These are phyloP conservation scores for Huso huso DNA, from an alignment of 2,797 vertebrate species.

Conservation along the genomic window DNA sequence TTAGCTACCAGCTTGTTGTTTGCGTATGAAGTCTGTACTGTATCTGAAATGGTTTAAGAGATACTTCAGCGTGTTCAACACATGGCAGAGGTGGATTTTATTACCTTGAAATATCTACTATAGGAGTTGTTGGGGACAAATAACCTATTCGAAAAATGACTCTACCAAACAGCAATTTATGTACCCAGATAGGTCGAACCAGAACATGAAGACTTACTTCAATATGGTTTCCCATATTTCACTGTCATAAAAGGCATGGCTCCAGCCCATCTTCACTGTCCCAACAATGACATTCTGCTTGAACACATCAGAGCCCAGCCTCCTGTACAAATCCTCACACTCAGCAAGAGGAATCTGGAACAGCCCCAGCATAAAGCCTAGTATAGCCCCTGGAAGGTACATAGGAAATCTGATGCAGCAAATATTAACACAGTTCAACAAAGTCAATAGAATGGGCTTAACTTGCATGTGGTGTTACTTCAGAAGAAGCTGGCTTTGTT, in stretches of 20 bases:
- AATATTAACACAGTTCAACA: too few relatives aligned
- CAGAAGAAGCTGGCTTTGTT: too few relatives aligned
- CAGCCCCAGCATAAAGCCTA: slow-evolving; percentile 91
- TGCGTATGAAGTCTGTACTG: too few relatives aligned
- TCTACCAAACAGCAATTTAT: slow-evolving; percentile 7
- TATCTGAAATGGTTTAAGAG: too few relatives aligned
- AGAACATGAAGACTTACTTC: slow-evolving; percentile 64
- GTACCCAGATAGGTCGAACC: not conserved
- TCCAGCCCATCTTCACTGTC: slow-evolving; percentile 97
- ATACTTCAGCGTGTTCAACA: slow-evolving; percentile 11
- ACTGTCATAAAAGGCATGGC: slow-evolving; percentile 90
- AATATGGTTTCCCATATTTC: slow-evolving; percentile 90
- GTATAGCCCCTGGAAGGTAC: slow-evolving; percentile 72
- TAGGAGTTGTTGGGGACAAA: not conserved
- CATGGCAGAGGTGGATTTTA: slow-evolving; percentile 8
- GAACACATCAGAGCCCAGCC: slow-evolving; percentile 86
- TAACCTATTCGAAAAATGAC: slow-evolving; percentile 15
- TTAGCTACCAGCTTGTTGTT: too few relatives aligned
- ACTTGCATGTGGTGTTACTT: too few relatives aligned
- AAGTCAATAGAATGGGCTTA: too few relatives aligned
- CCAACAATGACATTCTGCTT: slow-evolving; percentile 93
- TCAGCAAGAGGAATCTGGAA: slow-evolving; percentile 84
- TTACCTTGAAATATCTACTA: too few relatives aligned
- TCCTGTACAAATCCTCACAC: slow-evolving; percentile 86
- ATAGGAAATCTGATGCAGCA: too few relatives aligned